Percentiles rank a stretch among this genome's conserved stretches.
Conservation (phyloP, 2,797 vertebrate genomes). For the Ciconia nigra region DNA sequence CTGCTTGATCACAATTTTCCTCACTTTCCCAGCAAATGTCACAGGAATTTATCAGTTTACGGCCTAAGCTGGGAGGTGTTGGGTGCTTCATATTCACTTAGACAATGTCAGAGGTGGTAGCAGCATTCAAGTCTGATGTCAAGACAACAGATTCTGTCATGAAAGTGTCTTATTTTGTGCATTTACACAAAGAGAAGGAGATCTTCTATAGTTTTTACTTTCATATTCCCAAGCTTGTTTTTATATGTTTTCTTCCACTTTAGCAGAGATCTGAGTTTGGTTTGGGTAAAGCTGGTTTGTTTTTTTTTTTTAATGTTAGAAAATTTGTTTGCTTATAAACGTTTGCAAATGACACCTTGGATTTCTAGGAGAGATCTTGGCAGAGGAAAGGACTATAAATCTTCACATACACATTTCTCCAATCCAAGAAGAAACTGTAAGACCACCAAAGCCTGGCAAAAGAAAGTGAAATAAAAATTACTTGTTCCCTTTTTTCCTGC, state of each 20-base stretch:
- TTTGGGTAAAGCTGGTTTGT: background rate
- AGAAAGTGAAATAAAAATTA: slow-evolving; percentile 6
- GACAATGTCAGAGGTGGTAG: background rate
- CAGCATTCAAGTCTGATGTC: background rate
- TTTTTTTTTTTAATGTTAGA: background rate
- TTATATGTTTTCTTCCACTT: background rate
- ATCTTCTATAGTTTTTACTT: background rate
- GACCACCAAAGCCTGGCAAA: slow-evolving; percentile 26
- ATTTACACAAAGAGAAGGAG: background rate
- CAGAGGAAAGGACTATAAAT: background rate
- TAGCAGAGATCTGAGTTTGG: background rate
- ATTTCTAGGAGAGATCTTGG: background rate
- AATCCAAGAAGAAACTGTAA: background rate
- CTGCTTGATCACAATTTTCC: background rate
- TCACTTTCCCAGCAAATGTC: background rate
- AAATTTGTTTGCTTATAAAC: background rate
- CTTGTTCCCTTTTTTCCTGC: background rate
- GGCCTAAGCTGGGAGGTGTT: background rate
- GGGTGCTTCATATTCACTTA: background rate
- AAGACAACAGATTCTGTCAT: background rate
- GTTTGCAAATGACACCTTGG: background rate
- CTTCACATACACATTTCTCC: background rate
- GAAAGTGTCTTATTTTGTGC: background rate
- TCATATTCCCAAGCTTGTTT: background rate
- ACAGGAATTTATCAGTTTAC: background rate